These are phyloP conservation scores for Agonopterix heracliana DNA, from an alignment of 2,888 invertebrate species.

Conservation along the genomic window DNA sequence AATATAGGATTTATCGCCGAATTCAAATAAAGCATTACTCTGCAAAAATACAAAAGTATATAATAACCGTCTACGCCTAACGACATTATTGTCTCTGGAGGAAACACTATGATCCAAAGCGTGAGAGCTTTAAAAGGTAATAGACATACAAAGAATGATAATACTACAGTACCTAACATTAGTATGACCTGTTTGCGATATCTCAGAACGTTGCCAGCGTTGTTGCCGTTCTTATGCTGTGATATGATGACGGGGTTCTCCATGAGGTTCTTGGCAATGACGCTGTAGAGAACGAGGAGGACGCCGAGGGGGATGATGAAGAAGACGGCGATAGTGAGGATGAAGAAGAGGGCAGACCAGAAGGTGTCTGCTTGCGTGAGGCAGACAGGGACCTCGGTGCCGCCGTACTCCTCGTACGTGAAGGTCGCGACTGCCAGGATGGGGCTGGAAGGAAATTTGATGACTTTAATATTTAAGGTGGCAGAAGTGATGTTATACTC, in stretches of 20 bases:
- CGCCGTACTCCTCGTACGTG: slow-evolving; percentile 81
- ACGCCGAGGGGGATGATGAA: slow-evolving; percentile 90
- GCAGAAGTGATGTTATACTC: too few species aligned
- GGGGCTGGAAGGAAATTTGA: slow-evolving; percentile 78
- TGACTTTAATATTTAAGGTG: neutral
- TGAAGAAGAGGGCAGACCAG: slow-evolving; percentile 88
- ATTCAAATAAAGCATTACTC: slow-evolving; percentile 92
- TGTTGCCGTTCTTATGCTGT: slow-evolving; percentile 70
- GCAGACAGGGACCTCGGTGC: slow-evolving; percentile 84
- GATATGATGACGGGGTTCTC: slow-evolving; percentile 84
- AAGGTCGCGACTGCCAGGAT: slow-evolving; percentile 88
- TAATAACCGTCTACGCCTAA: slow-evolving; percentile 89
- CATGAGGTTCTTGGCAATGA: slow-evolving; percentile 91
- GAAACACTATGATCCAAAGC: slow-evolving; percentile 89
- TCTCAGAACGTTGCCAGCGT: slow-evolving; percentile 77
- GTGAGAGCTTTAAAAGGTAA: slow-evolving; percentile 92
- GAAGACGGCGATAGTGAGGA: slow-evolving; percentile 87
- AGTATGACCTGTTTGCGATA: slow-evolving; percentile 89
- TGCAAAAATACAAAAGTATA: slow-evolving; percentile 88
- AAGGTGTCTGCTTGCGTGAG: slow-evolving; percentile 85
- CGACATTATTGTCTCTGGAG: slow-evolving; percentile 79
- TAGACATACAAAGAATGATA: slow-evolving; percentile 93
- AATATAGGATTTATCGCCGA: slow-evolving; percentile 94
- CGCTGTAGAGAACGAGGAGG: slow-evolving; percentile 87
- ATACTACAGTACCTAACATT: slow-evolving; percentile 92